Evolutionary conservation across 2,797 vertebrate species (phyloP), one percentile per base, ranked within the genome.

Genomic region (Kryptolebias ocellatus): DNA sequence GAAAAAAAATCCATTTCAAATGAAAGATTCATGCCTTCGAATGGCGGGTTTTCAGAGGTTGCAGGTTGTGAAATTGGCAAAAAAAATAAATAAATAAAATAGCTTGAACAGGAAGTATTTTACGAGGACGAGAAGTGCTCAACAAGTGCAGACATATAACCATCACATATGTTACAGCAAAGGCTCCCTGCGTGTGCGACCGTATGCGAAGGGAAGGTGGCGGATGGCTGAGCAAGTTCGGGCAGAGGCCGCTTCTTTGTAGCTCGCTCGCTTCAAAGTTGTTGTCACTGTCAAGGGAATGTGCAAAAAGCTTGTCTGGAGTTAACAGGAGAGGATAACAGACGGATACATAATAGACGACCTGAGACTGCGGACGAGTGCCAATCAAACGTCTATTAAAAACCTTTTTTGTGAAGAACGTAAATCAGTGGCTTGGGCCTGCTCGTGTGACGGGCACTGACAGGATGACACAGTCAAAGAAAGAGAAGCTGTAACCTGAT

Each of bases 211-310:
- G 50, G 65, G n/a, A 59, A 51, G 50, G 65, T 1, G 51, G 68
- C 68, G 53, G 61, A 64, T 59, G 54, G 53, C 62, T 47, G 51
- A 59, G 46, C 85, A 87, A 86, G 83, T 85, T 80, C 51, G 67
- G 80, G 83, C 85, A 88, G 56, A 75, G 68, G 64, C 49, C 3
- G 28, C 69, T 53, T 85, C 51, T 69, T 81, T 72, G 76, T 44
- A 73, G 70, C 74, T 69, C 72, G 70, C 76, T 20, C 72, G 28
- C 65, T 68, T 74, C 34, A 31, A 62, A 78, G 61, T 63, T 69
- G 10, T 66, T 74, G 59, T 79, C 45, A 52, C 0, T 24, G 60
- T 60, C 62, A 60, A 5, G 61, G 76, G 79, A 80, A 83, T 78
- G 76, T 78, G 57, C 20, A 18, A 34, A 18, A 50, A 2, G 46